These are phyloP conservation scores for Gymnoscelis rufifasciata DNA, from an alignment of 2,888 invertebrate genomes.

Conservation along the genomic window DNA sequence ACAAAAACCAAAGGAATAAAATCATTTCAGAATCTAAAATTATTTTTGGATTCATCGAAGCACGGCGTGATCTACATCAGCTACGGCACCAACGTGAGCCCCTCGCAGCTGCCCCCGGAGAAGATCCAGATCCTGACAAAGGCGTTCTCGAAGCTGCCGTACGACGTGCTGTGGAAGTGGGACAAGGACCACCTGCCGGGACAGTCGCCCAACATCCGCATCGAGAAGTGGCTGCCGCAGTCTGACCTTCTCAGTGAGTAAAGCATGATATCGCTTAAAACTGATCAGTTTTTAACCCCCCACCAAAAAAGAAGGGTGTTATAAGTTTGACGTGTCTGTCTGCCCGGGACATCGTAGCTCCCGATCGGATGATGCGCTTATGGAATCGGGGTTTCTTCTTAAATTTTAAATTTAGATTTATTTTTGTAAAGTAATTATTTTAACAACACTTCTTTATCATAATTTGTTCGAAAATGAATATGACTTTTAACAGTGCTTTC, in stretches of 20 bases:
- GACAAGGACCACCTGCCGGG: conserved; percentile 44
- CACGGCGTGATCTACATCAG: conserved; percentile 65
- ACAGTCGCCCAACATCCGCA: conserved; percentile 48
- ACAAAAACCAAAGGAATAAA: too few relatives aligned
- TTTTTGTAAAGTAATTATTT: too few relatives aligned
- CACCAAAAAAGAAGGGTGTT: not conserved
- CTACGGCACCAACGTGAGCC: conserved; percentile 56
- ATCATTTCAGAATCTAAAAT: conserved; percentile 49
- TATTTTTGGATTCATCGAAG: conserved; percentile 50
- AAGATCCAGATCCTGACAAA: conserved; percentile 40
- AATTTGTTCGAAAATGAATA: too few relatives aligned
- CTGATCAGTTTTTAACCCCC: not conserved
- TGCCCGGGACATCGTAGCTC: too few relatives aligned
- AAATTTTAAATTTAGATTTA: too few relatives aligned
- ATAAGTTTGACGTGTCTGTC: too few relatives aligned
- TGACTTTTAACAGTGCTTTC: too few relatives aligned
- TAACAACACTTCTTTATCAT: too few relatives aligned
- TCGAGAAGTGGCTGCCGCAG: conserved; percentile 61
- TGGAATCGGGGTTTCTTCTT: too few relatives aligned
- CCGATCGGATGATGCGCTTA: too few relatives aligned
- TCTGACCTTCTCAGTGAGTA: conserved; percentile 53
- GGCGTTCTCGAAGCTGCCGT: conserved; percentile 53
- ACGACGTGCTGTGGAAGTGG: conserved; percentile 64
- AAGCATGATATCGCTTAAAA: not conserved
- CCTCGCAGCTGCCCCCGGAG: conserved; percentile 43